phyloP scores from a whole-genome alignment of 2,113 vertebrate genomes.

The Chiloscyllium plagiosum region DNA sequence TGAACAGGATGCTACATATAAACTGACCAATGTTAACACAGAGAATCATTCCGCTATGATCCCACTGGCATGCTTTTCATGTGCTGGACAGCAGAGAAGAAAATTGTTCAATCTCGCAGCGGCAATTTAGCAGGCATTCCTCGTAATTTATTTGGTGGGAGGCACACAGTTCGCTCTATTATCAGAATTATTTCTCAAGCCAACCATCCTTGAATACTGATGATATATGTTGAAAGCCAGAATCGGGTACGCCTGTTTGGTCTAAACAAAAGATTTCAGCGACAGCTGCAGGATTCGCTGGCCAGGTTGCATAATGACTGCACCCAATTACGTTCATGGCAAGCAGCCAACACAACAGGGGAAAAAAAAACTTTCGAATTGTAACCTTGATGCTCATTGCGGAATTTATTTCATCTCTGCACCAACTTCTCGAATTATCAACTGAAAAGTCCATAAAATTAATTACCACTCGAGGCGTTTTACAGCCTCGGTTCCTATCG shows the following conservation, averaged over 20 bases:
- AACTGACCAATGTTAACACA: neutral
- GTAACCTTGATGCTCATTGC: slow-evolving; percentile 42
- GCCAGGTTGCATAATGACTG: slow-evolving; percentile 42
- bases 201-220: slow-evolving; percentile 35
- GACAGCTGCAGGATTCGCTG: slow-evolving; percentile 50
- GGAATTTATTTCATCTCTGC: slow-evolving; percentile 46
- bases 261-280: slow-evolving; percentile 49
- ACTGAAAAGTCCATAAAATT: slow-evolving; percentile 41
- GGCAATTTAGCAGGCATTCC: neutral
- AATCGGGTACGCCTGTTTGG: slow-evolving; percentile 41
- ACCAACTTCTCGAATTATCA: slow-evolving; percentile 41
- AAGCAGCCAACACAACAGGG: slow-evolving; percentile 43
- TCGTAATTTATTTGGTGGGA: slow-evolving; percentile 16
- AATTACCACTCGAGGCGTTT: neutral
- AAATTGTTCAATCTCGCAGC: neutral
- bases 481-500: neutral
- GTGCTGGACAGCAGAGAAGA: neutral
- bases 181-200: slow-evolving; percentile 35
- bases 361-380: slow-evolving; percentile 52
- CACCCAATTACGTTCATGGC: slow-evolving; percentile 45
- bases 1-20: neutral
- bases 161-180: slow-evolving; percentile 20
- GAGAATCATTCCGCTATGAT: neutral
- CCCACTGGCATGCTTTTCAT: neutral
- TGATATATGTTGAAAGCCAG: slow-evolving; percentile 41